phyloP scores from a whole-genome alignment of 2,113 vertebrate species.

The Notiomystis cincta region DNA sequence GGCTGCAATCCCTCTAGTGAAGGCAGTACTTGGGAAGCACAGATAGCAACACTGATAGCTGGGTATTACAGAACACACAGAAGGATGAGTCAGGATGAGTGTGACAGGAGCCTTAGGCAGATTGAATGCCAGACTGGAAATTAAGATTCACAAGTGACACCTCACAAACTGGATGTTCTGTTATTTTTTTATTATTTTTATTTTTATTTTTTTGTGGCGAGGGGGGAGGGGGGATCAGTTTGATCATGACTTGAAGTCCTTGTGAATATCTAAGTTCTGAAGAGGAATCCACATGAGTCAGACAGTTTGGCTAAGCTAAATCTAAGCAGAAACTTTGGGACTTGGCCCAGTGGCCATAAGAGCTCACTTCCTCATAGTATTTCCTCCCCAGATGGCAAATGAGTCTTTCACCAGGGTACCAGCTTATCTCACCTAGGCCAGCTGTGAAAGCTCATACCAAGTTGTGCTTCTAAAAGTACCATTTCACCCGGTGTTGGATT shows the following conservation, averaged over 20 bases:
- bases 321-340: background rate
- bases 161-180: background rate
- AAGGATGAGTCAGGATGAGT: background rate
- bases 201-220: background rate
- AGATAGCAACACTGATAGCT: fast-evolving
- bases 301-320: background rate
- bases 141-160: background rate
- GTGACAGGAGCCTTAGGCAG: background rate
- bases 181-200: too few relatives aligned
- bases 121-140: background rate
- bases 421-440: background rate
- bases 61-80: background rate
- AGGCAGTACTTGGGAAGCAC: background rate
- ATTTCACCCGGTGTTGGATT: background rate
- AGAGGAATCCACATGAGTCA: background rate
- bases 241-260: background rate
- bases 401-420: background rate
- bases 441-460: background rate
- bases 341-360: background rate
- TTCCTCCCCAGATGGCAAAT: background rate
- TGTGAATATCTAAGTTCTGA: background rate
- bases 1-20: background rate
- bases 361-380: background rate
- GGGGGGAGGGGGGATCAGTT: background rate
- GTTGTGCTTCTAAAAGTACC: background rate